Evolutionary conservation across 2,797 vertebrate genomes (phyloP), one percentile per base, ranked within the genome.

Genomic region (Chanos chanos): DNA sequence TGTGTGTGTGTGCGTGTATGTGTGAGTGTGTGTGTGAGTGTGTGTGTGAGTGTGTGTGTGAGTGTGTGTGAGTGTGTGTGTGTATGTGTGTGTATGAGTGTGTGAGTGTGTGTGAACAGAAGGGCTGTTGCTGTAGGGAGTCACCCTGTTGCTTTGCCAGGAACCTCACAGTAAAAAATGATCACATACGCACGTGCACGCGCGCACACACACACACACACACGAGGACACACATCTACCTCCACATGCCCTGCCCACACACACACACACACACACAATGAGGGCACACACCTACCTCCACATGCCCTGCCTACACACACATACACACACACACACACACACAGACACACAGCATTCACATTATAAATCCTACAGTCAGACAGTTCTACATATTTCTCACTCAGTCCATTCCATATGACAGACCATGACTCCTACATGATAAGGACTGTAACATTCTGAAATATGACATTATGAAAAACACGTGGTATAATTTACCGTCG

Each of bases 31-130:
- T n/a, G n/a, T n/a, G n/a, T n/a, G n/a, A n/a, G n/a, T n/a, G n/a
- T n/a, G n/a, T n/a, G n/a, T n/a, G n/a, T n/a, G n/a, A n/a, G n/a
- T n/a, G n/a, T n/a, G n/a, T n/a, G n/a, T n/a, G n/a, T n/a, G n/a
- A 10, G 15, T 18, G 54, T 53, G 52, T 30, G 50, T 30, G 43
- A 27, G 21, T 43, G 65, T 64, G 64, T 49, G 45, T 66, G 22
- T 31, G 22, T 40, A 25, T 64, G 51, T 61, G 24, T 47, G 48
- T 40, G 52, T 50, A 36, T 47, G 31, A 44, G 50, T 54, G 55
- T n/a, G n/a, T n/a, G n/a, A n/a, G n/a, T n/a, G n/a, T n/a, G 19
- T 45, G 34, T 13, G 43, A 60, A 65, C 70, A 72, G 66, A 68
- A 68, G 61, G 70, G 4, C 43, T 22, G 37, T 47, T 72, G 33